Base-by-base conservation (phyloP, 2,797 vertebrate species). In the Simalia tracyae region DNA sequence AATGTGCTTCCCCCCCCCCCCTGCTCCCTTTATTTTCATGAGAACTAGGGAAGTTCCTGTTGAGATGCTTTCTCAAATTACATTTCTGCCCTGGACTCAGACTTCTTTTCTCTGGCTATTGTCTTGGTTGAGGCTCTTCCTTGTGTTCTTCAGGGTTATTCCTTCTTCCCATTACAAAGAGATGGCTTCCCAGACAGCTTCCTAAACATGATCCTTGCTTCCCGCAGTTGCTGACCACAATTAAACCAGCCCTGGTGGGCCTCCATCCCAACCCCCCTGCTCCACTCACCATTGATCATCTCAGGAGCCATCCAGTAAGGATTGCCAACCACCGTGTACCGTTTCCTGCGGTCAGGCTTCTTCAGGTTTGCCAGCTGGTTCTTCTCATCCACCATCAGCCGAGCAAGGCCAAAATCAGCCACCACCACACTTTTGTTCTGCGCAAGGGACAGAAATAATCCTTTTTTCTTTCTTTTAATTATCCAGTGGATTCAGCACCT, bases 231-330 rank as follows among this genome's bases (percentile, higher is more conserved):
- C 17, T 76, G 31, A 76, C 17, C 31, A 76, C 68, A 42, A 42
- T 76, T 76, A 42, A 76, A 17, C 17, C 68, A 76, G 68, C 8
- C 15, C 89, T 5, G 36, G 57, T 11, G 42, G 24, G 10, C 11
- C 3, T 64, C 7, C 6, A 19, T 36, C 1, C 28, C 22, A 31
- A 10, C 1, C 0, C 0, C 0, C 19, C 50, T 31, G 31, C 4
- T 0, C 31, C 12, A 50, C 98, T 95, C 96, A 99, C 99, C 99
- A 0, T 99, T 98, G 96, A 99, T 99, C 99, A 99, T 99, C 96
- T 99, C 99, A 0, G 99, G 99, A 10, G 99, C 99, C 99, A 99
- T 99, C 99, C 99, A 99, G 97, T 99, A 99, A 0, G 99, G 99
- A 97, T 99, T 99, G 46, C 99, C 99, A 96, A 99, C 99, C 95